phyloP scores from a whole-genome alignment of 92 coral and sea anemone species.

The Epizoanthus stellaris region DNA sequence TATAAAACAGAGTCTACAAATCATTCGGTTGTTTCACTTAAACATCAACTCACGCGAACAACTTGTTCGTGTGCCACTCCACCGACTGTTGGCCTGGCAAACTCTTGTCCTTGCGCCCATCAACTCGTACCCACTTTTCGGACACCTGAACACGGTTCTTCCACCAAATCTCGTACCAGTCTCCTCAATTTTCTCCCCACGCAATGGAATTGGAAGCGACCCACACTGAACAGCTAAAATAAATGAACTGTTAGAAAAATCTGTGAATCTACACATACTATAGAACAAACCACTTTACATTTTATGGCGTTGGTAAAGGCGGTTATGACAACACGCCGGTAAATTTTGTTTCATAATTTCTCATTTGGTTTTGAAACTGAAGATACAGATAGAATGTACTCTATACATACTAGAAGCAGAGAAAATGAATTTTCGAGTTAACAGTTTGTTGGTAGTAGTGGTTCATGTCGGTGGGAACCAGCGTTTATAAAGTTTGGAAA shows the following conservation, averaged over 20 bases:
- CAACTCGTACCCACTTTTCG: slow-evolving; percentile 63
- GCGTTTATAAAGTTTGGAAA: too few relatives aligned
- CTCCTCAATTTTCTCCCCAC: slow-evolving; percentile 59
- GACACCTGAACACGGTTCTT: slow-evolving; percentile 65
- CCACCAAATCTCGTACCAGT: slow-evolving; percentile 68
- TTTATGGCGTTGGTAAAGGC: too few relatives aligned
- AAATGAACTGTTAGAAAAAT: neutral
- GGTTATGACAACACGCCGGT: too few relatives aligned
- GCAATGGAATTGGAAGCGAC: slow-evolving; percentile 55
- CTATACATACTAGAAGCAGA: too few relatives aligned
- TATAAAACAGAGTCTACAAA: neutral
- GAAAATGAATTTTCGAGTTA: too few relatives aligned
- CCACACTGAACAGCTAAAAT: slow-evolving; percentile 77
- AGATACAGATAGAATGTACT: too few relatives aligned
- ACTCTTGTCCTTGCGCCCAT: slow-evolving; percentile 61
- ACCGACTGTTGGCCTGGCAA: slow-evolving; percentile 74
- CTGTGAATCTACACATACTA: neutral
- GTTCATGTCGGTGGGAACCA: too few relatives aligned
- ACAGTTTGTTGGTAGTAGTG: too few relatives aligned
- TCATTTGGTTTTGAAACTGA: too few relatives aligned
- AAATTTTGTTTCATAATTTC: too few relatives aligned
- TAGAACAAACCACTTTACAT: neutral
- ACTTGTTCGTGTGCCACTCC: slow-evolving; percentile 71
- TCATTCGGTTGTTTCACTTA: neutral
- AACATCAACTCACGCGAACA: slow-evolving; percentile 70